Percentiles rank a stretch among this genome's conserved stretches.
phyloP scores from a whole-genome alignment of 1,140 invertebrate species.

The Lepidurus packardi region DNA sequence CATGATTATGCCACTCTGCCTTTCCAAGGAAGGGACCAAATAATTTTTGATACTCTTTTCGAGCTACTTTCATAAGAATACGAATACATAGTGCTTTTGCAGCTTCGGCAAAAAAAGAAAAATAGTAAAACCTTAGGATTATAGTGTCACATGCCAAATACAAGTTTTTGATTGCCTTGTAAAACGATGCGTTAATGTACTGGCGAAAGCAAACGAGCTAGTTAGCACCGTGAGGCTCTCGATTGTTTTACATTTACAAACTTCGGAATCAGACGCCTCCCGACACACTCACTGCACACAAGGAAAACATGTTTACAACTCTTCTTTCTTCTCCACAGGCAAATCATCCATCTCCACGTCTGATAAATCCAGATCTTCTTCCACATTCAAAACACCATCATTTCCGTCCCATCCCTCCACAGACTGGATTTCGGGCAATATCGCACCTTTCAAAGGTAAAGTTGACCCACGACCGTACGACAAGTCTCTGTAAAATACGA shows the following conservation, averaged over 20 bases:
- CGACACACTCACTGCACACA: slow-evolving; percentile 8
- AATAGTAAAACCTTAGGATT: background rate
- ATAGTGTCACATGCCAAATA: background rate
- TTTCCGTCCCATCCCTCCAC: slow-evolving; percentile 93
- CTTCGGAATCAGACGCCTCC: background rate
- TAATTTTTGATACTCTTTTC: background rate
- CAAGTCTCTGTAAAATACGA: slow-evolving; percentile 63
- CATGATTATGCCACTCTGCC: background rate
- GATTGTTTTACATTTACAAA: background rate
- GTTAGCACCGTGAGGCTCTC: background rate
- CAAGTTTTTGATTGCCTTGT: background rate
- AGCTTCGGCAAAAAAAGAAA: background rate
- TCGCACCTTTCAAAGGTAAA: slow-evolving; percentile 75
- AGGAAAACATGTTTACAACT: slow-evolving; percentile 56
- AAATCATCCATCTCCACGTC: slow-evolving; percentile 77
- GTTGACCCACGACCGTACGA: slow-evolving; percentile 92
- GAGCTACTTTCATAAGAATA: background rate
- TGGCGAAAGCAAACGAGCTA: background rate
- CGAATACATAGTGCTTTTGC: background rate
- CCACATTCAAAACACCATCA: slow-evolving; percentile 79
- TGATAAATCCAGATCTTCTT: slow-evolving; percentile 89
- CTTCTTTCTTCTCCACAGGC: slow-evolving; percentile 49
- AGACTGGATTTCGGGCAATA: slow-evolving; percentile 68
- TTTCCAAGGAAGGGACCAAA: background rate
- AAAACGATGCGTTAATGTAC: slow-evolving; percentile 16